phyloP scores from a whole-genome alignment of 2,888 invertebrate species.

The Latrodectus elegans region DNA sequence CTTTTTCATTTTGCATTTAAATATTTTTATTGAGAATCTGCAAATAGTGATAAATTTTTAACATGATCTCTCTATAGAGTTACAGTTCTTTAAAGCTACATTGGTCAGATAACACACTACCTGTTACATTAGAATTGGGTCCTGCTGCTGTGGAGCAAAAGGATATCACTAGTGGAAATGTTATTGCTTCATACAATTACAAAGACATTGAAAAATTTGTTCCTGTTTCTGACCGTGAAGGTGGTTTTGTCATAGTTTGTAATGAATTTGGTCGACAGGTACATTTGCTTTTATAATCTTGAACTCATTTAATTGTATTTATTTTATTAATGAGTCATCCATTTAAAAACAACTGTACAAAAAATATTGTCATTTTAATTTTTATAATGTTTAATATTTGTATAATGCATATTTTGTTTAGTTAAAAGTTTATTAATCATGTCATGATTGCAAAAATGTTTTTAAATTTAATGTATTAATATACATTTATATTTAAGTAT shows the following conservation, averaged over 20 bases:
- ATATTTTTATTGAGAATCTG: no score
- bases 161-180: conserved; percentile 87
- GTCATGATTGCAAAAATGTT: no score
- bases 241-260: conserved; percentile 92
- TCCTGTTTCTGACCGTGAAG: conserved; percentile 87
- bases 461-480: no score
- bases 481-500: no score
- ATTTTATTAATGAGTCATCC: no score
- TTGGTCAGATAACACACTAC: conserved; percentile 94
- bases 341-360: no score
- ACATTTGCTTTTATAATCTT: conserved; percentile 42
- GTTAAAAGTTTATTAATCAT: no score
- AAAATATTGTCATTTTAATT: no score
- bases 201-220: conserved; percentile 89
- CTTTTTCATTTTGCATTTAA: no score
- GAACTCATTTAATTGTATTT: no score
- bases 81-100: conserved; percentile 95
- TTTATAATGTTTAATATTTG: no score
- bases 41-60: background rate
- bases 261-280: conserved; percentile 91
- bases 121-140: conserved; percentile 92
- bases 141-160: conserved; percentile 93
- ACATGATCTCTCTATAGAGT: conserved; percentile 77
- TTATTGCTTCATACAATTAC: conserved; percentile 88
- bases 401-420: no score